Conservation (phyloP, 2,888 invertebrate species). For the Apodemia mormo region DNA sequence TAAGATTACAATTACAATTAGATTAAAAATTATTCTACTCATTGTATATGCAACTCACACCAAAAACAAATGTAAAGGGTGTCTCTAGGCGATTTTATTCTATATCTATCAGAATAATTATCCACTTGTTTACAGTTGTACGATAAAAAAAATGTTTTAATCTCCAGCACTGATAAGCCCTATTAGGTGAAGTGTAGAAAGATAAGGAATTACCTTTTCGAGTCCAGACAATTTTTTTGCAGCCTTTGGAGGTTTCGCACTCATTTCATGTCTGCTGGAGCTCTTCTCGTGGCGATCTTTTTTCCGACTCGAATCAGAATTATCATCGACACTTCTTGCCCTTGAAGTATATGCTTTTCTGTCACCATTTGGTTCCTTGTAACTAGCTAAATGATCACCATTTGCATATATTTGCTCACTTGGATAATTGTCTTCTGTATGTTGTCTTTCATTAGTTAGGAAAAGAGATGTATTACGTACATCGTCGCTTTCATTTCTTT, state of each 20-base stretch:
- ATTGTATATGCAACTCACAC: too few species aligned
- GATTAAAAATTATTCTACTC: too few species aligned
- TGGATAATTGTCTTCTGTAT: slow-evolving; percentile 84
- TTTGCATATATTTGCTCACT: slow-evolving; percentile 74
- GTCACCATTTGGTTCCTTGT: slow-evolving; percentile 59
- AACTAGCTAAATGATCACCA: slow-evolving; percentile 64
- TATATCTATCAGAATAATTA: too few species aligned
- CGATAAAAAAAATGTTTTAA: too few species aligned
- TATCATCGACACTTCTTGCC: slow-evolving; percentile 84
- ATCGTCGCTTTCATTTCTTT: slow-evolving; percentile 84
- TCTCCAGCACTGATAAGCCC: background rate
- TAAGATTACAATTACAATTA: too few species aligned
- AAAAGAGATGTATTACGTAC: slow-evolving; percentile 85
- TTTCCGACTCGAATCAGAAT: slow-evolving; percentile 85
- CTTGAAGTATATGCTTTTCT: slow-evolving; percentile 67
- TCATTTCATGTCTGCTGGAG: slow-evolving; percentile 71
- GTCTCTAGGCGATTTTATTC: too few species aligned
- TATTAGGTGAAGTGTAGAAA: background rate
- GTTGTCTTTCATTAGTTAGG: slow-evolving; percentile 87
- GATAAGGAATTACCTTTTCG: slow-evolving; percentile 82
- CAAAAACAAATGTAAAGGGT: too few species aligned
- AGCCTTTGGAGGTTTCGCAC: slow-evolving; percentile 82
- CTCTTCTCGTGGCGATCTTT: slow-evolving; percentile 82
- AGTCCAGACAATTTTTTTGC: slow-evolving; percentile 86
- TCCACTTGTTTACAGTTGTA: too few species aligned